Evolutionary conservation across 2,113 vertebrate species (phyloP).

Genomic region (Lampris incognitus): DNA sequence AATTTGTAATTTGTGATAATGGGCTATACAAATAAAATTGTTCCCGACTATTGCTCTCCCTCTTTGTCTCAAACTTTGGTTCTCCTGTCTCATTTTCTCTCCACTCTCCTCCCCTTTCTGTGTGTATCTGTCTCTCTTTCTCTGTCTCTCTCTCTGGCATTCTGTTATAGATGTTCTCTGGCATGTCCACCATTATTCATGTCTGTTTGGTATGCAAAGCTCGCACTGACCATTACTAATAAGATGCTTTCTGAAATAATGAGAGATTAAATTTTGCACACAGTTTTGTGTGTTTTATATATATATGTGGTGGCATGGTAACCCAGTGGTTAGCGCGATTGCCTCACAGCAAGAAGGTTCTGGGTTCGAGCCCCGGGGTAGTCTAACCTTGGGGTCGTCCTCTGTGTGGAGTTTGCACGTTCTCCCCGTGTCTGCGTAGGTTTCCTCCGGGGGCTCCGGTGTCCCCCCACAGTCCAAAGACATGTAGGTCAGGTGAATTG

Average conservation of each 20-base stretch:
- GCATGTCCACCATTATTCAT: constrained; percentile 8
- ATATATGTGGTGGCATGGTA: too few species aligned
- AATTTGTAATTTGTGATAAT: too few species aligned
- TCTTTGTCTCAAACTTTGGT: background rate
- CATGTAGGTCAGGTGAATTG: too few species aligned
- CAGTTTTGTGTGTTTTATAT: background rate
- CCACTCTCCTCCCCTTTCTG: background rate
- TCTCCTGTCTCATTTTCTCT: background rate
- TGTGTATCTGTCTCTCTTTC: background rate
- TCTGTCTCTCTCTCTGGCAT: constrained; percentile 11
- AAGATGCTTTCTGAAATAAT: constrained; percentile 22
- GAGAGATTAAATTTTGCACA: constrained; percentile 25
- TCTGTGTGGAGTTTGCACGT: too few species aligned
- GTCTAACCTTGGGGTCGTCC: too few species aligned
- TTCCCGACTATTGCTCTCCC: background rate
- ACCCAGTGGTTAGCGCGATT: too few species aligned
- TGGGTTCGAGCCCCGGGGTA: too few species aligned
- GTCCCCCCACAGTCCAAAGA: too few species aligned
- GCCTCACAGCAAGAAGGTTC: too few species aligned
- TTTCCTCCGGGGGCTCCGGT: too few species aligned
- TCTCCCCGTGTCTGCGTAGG: too few species aligned
- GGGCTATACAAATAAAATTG: too few species aligned
- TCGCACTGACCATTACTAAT: constrained; percentile 36
- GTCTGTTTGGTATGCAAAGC: constrained; percentile 9
- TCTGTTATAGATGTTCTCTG: constrained; percentile 10